Conservation (phyloP, 2,797 vertebrate genomes). For the Sebastes steindachneri region DNA sequence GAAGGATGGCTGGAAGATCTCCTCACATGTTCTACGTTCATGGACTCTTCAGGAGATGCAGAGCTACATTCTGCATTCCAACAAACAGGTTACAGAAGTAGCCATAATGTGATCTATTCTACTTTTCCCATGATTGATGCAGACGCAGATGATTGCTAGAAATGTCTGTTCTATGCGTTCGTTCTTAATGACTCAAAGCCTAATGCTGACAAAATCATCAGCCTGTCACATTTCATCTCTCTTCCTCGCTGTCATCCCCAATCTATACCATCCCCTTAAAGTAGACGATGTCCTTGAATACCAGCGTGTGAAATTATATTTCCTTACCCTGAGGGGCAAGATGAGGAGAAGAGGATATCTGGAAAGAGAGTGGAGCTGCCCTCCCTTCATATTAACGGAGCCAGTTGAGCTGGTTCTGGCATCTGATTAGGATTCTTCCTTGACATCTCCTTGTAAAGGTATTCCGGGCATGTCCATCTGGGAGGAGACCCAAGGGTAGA, state of each 20-base stretch:
- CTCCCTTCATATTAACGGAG: background rate
- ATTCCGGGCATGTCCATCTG: background rate
- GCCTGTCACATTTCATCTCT: background rate
- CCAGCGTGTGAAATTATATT: background rate
- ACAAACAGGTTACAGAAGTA: background rate
- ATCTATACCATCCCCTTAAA: background rate
- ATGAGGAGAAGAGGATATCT: background rate
- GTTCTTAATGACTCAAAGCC: background rate
- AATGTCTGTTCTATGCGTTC: background rate
- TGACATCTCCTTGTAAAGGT: background rate
- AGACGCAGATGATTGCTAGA: background rate
- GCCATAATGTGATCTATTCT: background rate
- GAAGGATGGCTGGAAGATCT: background rate
- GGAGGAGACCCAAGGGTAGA: background rate
- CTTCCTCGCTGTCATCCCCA: background rate
- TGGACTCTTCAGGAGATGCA: background rate
- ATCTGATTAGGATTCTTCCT: background rate
- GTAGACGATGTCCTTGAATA: background rate
- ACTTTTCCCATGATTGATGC: background rate
- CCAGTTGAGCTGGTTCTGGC: background rate
- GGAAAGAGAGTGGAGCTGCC: background rate
- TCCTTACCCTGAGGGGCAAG: background rate
- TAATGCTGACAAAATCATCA: background rate
- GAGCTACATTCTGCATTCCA: background rate
- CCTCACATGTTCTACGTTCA: background rate